Evolutionary conservation across 2,888 invertebrate species (phyloP).

Genomic region (Drosophila greeni): DNA sequence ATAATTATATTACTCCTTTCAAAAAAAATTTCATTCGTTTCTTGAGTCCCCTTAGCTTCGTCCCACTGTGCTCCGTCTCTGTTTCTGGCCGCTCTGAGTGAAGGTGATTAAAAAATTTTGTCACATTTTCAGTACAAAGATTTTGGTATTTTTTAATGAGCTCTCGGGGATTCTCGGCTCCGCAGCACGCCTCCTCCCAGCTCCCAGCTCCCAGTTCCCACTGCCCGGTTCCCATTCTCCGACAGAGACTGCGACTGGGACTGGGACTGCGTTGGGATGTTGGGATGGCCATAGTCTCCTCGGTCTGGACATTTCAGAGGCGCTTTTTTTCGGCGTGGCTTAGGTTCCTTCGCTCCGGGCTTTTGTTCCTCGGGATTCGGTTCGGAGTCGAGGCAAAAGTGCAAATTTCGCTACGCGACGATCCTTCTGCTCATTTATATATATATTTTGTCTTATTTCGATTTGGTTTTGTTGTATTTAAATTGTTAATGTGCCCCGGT

Average conservation of each 20-base stretch:
- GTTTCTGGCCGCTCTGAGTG: constrained; percentile 49
- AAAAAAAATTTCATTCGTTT: too few relatives aligned
- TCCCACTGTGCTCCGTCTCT: constrained; percentile 17
- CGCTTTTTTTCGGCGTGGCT: constrained; percentile 13
- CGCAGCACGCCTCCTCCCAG: constrained; percentile 6
- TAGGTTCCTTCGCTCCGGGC: constrained; percentile 25
- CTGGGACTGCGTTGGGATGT: constrained; percentile 5
- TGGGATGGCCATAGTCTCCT: background rate
- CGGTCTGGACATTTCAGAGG: constrained; percentile 11
- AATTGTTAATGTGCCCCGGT: constrained; percentile 65
- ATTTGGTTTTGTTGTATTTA: constrained; percentile 63
- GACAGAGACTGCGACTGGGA: constrained; percentile 2
- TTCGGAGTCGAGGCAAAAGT: constrained; percentile 53
- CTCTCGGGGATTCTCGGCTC: constrained; percentile 65
- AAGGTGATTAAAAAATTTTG: constrained; percentile 78
- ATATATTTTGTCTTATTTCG: constrained; percentile 39
- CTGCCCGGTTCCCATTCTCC: background rate
- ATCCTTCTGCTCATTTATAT: constrained; percentile 58
- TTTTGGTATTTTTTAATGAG: constrained; percentile 78
- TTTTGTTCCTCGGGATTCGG: constrained; percentile 39
- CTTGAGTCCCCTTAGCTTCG: background rate
- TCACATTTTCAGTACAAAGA: constrained; percentile 77
- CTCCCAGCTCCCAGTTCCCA: constrained; percentile 1
- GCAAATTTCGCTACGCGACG: constrained; percentile 57
- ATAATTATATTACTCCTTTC: background rate